phyloP scores from a whole-genome alignment of 35 echinoderm and acorn worm genomes.

The Amphiura filiformis region DNA sequence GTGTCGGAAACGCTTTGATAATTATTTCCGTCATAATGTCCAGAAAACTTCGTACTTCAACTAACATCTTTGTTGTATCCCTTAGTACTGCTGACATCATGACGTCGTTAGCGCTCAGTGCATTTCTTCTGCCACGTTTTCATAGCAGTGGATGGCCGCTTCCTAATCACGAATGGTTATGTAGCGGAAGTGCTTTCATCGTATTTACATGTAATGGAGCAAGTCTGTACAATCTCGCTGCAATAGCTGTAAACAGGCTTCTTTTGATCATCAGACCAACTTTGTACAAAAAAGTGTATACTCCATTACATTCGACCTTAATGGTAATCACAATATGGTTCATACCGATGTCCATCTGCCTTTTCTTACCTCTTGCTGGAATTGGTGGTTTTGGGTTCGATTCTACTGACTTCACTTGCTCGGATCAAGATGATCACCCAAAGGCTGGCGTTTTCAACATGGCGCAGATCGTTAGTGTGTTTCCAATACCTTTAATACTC shows the following conservation, averaged over 20 bases:
- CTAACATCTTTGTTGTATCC: constrained; percentile 85
- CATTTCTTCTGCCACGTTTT: not conserved
- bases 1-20: constrained; percentile 69
- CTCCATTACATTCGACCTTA: not conserved
- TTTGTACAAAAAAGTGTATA: constrained; percentile 33
- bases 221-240: constrained; percentile 63
- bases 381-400: constrained; percentile 27
- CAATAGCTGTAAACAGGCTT: constrained; percentile 60
- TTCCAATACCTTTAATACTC: constrained; percentile 7
- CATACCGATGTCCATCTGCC: constrained; percentile 6
- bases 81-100: constrained; percentile 71
- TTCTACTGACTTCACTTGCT: constrained; percentile 3
- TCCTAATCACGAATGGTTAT: constrained; percentile 3
- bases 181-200: constrained; percentile 16
- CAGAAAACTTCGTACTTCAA: constrained; percentile 68
- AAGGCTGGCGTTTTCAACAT: not conserved
- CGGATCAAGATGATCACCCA: constrained; percentile 14
- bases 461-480: constrained; percentile 9
- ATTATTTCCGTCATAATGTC: constrained; percentile 66
- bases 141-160: not conserved
- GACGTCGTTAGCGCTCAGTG: constrained; percentile 39
- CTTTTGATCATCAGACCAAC: constrained; percentile 36
- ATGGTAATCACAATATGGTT: constrained; percentile 60
- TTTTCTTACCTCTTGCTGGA: not conserved
- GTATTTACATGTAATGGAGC: constrained; percentile 51